These are phyloP conservation scores for Rhyzopertha dominica DNA, from an alignment of 1,140 invertebrate species.

Conservation along the genomic window DNA sequence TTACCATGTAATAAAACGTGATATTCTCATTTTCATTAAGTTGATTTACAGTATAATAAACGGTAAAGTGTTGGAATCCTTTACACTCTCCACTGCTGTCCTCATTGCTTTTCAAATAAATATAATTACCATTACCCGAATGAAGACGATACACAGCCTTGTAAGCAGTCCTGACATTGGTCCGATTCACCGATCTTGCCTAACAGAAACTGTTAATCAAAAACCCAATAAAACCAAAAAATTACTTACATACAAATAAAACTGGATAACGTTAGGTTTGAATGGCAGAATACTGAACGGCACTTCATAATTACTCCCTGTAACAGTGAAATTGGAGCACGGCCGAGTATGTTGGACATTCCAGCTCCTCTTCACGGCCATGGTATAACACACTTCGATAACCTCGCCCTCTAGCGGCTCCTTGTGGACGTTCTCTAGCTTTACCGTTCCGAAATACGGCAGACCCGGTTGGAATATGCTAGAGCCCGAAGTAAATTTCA, in stretches of 20 bases:
- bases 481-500: constrained; percentile 49
- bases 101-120: constrained; percentile 21
- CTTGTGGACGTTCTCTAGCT: constrained; percentile 22
- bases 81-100: constrained; percentile 23
- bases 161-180: constrained; percentile 23
- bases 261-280: constrained; percentile 33
- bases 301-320: constrained; percentile 20
- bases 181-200: constrained; percentile 33
- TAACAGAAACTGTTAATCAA: constrained; percentile 6
- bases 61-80: constrained; percentile 24
- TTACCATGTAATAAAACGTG: constrained; percentile 39
- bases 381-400: constrained; percentile 39
- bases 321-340: constrained; percentile 31
- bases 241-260: constrained; percentile 29
- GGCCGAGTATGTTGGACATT: constrained; percentile 33
- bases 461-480: constrained; percentile 56
- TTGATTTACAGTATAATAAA: constrained; percentile 31
- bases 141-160: constrained; percentile 25
- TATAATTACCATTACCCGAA: constrained; percentile 30
- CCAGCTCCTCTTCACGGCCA: constrained; percentile 39
- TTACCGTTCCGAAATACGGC: constrained; percentile 54
- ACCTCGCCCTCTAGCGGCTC: constrained; percentile 26
- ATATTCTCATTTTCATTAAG: constrained; percentile 27
- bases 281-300: constrained; percentile 30
- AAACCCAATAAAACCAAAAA: neutral